Conservation (phyloP, 2,888 invertebrate genomes). For the Halictus ligatus region DNA sequence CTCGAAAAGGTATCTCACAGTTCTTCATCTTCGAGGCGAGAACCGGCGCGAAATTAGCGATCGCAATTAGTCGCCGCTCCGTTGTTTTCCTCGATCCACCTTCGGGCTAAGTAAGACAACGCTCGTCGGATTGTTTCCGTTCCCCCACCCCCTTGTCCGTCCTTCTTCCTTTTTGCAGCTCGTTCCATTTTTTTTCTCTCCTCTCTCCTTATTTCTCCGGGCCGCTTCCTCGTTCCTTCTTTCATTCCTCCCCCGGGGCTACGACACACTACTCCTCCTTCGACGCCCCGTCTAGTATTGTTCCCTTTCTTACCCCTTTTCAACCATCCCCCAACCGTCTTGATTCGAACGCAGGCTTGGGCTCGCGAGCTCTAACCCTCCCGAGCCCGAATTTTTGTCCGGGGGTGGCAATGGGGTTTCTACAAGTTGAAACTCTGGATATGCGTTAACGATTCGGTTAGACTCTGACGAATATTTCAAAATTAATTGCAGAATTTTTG, state of each 20-base stretch:
- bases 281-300: constrained; percentile 1
- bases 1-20: background rate
- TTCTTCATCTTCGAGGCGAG: constrained; percentile 4
- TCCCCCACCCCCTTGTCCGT: constrained; percentile 13
- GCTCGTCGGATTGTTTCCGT: constrained; percentile 53
- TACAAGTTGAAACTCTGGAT: background rate
- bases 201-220: constrained; percentile 19
- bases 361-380: background rate
- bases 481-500: too few species aligned
- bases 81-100: constrained; percentile 52
- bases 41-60: constrained; percentile 60
- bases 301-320: background rate
- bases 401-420: background rate
- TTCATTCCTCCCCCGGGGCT: background rate
- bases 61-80: constrained; percentile 62
- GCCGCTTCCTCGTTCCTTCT: constrained; percentile 27
- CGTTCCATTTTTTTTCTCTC: constrained; percentile 49
- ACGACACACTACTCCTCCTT: background rate
- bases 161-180: constrained; percentile 13
- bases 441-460: background rate
- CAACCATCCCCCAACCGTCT: background rate
- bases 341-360: background rate
- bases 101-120: constrained; percentile 55
- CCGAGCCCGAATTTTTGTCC: background rate
- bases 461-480: too few species aligned